Percentiles rank a stretch among this genome's conserved stretches.
Evolutionary conservation across 2,113 vertebrate species (phyloP).

Genomic region (Halcyon senegalensis): DNA sequence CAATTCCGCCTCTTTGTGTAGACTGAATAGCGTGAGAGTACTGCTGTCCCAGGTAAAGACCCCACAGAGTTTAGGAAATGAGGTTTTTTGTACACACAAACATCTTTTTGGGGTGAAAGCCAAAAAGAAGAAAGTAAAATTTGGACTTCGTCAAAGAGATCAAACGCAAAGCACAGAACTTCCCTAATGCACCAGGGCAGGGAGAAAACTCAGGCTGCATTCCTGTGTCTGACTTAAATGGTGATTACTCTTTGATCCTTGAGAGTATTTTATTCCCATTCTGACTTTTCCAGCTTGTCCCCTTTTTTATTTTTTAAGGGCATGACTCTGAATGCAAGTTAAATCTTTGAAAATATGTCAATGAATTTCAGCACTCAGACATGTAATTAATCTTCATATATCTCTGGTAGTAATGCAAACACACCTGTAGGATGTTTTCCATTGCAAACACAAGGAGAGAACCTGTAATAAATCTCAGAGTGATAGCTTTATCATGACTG

Average conservation of each 20-base stretch:
- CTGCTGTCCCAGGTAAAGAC: not conserved
- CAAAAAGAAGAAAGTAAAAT: not conserved
- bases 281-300: not conserved
- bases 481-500: conserved; percentile 74
- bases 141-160: not conserved
- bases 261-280: not conserved
- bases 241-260: not conserved
- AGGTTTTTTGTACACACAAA: not conserved
- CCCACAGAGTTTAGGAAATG: not conserved
- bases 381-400: conserved; percentile 77
- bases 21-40: not conserved
- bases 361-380: conserved; percentile 58
- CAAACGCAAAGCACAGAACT: not conserved
- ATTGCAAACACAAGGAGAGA: conserved; percentile 68
- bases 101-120: not conserved
- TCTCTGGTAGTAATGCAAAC: conserved; percentile 68
- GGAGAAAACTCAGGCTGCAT: not conserved
- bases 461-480: conserved; percentile 74
- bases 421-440: conserved; percentile 77
- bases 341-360: conserved; percentile 72
- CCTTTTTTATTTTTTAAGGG: not conserved
- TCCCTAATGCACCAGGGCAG: not conserved
- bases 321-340: conserved; percentile 53
- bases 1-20: not conserved
- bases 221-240: not conserved